Evolutionary conservation across 2,888 invertebrate species (phyloP), one percentile per base, ranked within the genome.

Genomic region (Andricus quercusramuli): DNA sequence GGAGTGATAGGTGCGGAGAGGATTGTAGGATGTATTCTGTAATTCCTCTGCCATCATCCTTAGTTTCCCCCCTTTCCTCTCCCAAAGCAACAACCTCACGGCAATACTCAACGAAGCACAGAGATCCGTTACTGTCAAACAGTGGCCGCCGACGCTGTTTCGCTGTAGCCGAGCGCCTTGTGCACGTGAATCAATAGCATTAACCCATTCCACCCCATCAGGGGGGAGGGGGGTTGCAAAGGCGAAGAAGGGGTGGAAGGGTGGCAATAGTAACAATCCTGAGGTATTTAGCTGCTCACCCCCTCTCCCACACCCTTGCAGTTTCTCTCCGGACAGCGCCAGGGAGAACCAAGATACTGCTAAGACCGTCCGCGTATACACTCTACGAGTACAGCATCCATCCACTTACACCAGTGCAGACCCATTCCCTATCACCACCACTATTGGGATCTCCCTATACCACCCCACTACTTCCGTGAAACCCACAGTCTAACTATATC

Each of bases 161-260:
- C 78, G 66, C 67, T 64, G 80, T 81, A 78, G 70, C 80, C 74
- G 29, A 81, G 80, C 83, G 86, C 82, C 90, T 90, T 88, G 91
- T 90, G 90, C 90, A 90, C 90, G 92, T 92, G 92, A 92, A 92
- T 92, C 92, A 92, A 92, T 92, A 92, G 92, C 92, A 92, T 92
- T 92, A 92, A 92, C 91, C 91, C 92, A 91, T 92, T 92, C 92
- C 91, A 91, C 86, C 88, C 89, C 90, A 92, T 92, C 90, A 90
- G 90, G 91, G 88, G 90, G 87, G 88, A 90, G 91, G 88, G 90
- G 86, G 88, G 90, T 86, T 85, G 83, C 85, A 85, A 84, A 84
- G 85, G 86, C 87, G 88, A 86, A 79, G 82, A 82, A 78, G 76
- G 84, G 81, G 78, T 80, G 84, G 84, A 84, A 84, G 88, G 88